phyloP scores from a whole-genome alignment of 1,140 invertebrate genomes.

The Trichogramma pretiosum region DNA sequence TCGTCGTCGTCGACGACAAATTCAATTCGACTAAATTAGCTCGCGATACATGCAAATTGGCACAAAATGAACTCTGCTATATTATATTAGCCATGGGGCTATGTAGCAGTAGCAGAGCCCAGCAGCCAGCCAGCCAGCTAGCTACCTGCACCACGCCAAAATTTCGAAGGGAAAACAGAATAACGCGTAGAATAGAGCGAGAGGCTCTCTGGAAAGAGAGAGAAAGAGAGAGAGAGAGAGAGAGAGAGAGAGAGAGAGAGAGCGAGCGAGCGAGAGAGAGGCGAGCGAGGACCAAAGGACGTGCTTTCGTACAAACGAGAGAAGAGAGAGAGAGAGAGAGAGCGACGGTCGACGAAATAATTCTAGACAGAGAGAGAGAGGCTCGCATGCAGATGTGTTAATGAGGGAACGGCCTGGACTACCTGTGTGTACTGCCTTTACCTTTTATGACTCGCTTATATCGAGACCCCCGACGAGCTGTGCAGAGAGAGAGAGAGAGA shows the following conservation, averaged over 20 bases:
- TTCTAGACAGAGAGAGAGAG: too few species aligned
- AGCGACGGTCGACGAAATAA: too few species aligned
- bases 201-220: too few species aligned
- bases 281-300: too few species aligned
- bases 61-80: conserved; percentile 44
- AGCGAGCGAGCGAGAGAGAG: not conserved
- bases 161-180: conserved; percentile 41
- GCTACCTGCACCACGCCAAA: too few species aligned
- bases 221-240: not conserved
- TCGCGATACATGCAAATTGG: conserved; percentile 43
- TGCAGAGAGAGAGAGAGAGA: conserved; percentile 22
- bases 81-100: conserved; percentile 43
- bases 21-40: conserved; percentile 41
- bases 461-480: conserved; percentile 13
- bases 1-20: too few species aligned
- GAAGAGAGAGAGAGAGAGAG: conserved; percentile 43
- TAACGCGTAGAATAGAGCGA: conserved; percentile 29
- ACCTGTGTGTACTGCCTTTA: too few species aligned
- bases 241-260: not conserved
- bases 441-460: too few species aligned
- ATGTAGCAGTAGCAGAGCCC: too few species aligned
- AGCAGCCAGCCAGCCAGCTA: too few species aligned
- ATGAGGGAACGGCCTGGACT: conserved; percentile 40
- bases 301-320: too few species aligned
- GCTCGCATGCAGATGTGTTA: conserved; percentile 42